Percentiles rank a stretch among this genome's conserved stretches.
Conservation (phyloP, 1,140 invertebrate genomes). For the Diorhabda sublineata region DNA sequence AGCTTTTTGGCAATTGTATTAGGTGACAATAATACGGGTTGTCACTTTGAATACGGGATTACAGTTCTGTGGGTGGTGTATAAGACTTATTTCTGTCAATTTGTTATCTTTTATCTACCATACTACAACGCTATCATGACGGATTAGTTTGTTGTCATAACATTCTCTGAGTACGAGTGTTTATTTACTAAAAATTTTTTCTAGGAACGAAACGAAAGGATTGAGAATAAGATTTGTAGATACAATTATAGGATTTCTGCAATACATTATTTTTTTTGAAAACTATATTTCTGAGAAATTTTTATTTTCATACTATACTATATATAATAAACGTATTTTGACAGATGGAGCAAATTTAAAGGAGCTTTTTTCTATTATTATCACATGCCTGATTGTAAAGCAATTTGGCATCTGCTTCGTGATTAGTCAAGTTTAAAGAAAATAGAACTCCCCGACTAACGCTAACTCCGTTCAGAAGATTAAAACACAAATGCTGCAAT, state of each 20-base stretch:
- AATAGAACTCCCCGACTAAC: too few relatives aligned
- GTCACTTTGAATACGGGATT: conserved; percentile 2
- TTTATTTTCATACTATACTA: too few relatives aligned
- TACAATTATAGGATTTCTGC: not conserved
- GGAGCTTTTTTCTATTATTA: too few relatives aligned
- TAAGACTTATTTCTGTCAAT: not conserved
- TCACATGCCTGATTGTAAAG: too few relatives aligned
- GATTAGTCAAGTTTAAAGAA: too few relatives aligned
- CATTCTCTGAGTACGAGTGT: not conserved
- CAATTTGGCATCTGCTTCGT: too few relatives aligned
- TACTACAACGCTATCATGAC: not conserved
- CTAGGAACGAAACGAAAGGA: not conserved
- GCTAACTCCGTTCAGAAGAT: too few relatives aligned
- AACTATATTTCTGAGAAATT: too few relatives aligned
- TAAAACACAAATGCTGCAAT: too few relatives aligned
- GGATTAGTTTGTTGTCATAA: not conserved
- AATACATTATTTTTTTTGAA: not conserved
- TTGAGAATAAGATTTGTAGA: not conserved
- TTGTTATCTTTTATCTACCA: not conserved
- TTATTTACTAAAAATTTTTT: not conserved
- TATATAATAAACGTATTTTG: too few relatives aligned
- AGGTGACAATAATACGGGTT: not conserved
- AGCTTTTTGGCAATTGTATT: conserved; percentile 2
- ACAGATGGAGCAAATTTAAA: too few relatives aligned
- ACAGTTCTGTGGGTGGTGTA: conserved; percentile 1